These are phyloP conservation scores for Athripsodes cinereus DNA, from an alignment of 2,888 invertebrate species.

Conservation along the genomic window DNA sequence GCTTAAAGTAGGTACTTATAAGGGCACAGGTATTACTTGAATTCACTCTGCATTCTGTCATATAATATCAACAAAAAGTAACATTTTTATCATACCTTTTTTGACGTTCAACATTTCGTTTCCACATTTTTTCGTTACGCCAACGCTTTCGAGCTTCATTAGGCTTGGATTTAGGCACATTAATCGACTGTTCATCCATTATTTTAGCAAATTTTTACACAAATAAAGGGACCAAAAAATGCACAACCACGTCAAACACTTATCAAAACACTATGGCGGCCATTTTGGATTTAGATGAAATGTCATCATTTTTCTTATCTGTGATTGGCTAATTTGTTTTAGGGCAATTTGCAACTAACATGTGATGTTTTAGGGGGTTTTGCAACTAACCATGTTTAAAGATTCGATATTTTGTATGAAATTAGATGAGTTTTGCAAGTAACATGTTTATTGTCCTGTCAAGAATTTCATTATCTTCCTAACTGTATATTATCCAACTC, in stretches of 20 bases:
- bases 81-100: slow-evolving; percentile 1
- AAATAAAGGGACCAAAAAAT: neutral
- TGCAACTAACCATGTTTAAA: neutral
- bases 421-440: neutral
- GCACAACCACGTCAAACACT: neutral
- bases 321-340: neutral
- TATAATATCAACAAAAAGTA: slow-evolving; percentile 7
- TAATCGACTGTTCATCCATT: neutral
- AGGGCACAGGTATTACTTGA: neutral
- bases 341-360: neutral
- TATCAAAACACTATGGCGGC: neutral
- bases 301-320: neutral
- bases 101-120: neutral
- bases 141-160: neutral
- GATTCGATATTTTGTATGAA: too few relatives aligned
- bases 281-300: neutral
- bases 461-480: neutral
- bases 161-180: slow-evolving; percentile 4
- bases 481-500: neutral
- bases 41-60: slow-evolving; percentile 1
- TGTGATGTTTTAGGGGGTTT: neutral
- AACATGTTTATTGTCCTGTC: neutral
- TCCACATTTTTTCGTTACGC: neutral
- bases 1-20: neutral
- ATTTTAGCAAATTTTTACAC: neutral